Evolutionary conservation across 2,888 invertebrate genomes (phyloP), one percentile per base, ranked within the genome.

Genomic region (Cheilosia vulpina): DNA sequence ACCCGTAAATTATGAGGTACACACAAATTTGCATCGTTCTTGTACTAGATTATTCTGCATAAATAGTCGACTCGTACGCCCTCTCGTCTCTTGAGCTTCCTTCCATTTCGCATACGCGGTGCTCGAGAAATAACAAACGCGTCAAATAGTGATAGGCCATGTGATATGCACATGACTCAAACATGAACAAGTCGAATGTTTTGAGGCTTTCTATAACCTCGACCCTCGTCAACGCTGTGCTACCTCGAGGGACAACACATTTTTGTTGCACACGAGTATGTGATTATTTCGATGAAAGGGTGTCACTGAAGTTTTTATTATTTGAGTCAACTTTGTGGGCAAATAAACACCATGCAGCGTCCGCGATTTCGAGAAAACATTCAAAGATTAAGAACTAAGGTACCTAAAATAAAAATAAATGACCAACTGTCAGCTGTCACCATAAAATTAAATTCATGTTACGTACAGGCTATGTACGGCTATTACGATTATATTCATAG

Each of bases 131-230:
- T 43, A 31, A 43, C 31, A 17, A 55, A 66, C 45, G n/a, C 15
- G 57, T 6, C 7, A 21, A 57, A 45, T 31, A 55, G 55, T 43
- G 21, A 69, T 69, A 57, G 31, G 13, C 55, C 19, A n/a, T 38
- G 24, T 43, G 27, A 47, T 50, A 47, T 75, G 27, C 72, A 65
- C 63, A 75, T 50, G 65, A 34, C 55, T 63, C 47, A 47, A 62
- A 71, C 19, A 43, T 53, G 63, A 63, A 45, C 13, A 21, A 57
- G 57, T 27, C 27, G 50, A 47, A 65, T 75, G 65, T 66, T 76
- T 66, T 41, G 52, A 76, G 58, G 43, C 24, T 60, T 52, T 52
- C 34, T 58, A 41, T 58, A 66, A 69, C 69, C 62, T 69, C 69
- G 68, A 77, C 52, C 69, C 38, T 55, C 27, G 57, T 63, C 34